phyloP scores from a whole-genome alignment of 2,797 vertebrate genomes.

The Schizopygopsis pylzovi region DNA sequence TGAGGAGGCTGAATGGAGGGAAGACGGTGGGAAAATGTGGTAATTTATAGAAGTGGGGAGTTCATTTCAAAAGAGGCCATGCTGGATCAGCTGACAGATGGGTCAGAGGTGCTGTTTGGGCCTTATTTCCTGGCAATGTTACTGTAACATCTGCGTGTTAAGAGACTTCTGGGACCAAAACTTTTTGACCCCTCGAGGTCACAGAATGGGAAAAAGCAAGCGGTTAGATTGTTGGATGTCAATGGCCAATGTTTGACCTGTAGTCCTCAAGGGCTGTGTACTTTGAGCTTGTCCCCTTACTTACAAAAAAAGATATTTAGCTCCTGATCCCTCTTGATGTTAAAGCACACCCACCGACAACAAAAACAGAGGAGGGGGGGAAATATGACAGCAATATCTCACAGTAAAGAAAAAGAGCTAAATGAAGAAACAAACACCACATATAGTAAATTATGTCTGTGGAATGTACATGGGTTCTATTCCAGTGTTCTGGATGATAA shows the following conservation, averaged over 20 bases:
- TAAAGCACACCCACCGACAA: not conserved
- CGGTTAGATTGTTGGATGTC: constrained; percentile 80
- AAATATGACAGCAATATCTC: not conserved
- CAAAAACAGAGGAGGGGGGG: not conserved
- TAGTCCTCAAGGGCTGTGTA: constrained; percentile 56
- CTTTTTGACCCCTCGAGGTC: constrained; percentile 83
- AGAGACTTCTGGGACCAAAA: constrained; percentile 84
- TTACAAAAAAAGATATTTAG: constrained; percentile 43
- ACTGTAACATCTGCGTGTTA: constrained; percentile 99
- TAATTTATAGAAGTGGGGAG: constrained; percentile 92
- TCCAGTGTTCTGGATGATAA: not conserved
- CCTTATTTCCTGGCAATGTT: constrained; percentile 90
- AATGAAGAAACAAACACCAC: not conserved
- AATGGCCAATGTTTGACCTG: constrained; percentile 74
- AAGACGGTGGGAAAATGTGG: constrained; percentile 93
- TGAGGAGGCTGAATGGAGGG: constrained; percentile 79
- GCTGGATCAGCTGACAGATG: constrained; percentile 91
- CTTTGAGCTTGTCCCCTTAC: constrained; percentile 53
- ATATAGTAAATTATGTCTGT: not conserved
- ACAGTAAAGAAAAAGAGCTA: not conserved
- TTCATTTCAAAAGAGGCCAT: constrained; percentile 94
- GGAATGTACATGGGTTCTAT: not conserved
- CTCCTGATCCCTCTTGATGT: constrained; percentile 37
- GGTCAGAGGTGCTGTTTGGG: constrained; percentile 94
- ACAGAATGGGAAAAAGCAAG: constrained; percentile 72